These are phyloP conservation scores for Aphelenchoides avenae DNA, from an alignment of 1,140 invertebrate species.

Conservation along the genomic window DNA sequence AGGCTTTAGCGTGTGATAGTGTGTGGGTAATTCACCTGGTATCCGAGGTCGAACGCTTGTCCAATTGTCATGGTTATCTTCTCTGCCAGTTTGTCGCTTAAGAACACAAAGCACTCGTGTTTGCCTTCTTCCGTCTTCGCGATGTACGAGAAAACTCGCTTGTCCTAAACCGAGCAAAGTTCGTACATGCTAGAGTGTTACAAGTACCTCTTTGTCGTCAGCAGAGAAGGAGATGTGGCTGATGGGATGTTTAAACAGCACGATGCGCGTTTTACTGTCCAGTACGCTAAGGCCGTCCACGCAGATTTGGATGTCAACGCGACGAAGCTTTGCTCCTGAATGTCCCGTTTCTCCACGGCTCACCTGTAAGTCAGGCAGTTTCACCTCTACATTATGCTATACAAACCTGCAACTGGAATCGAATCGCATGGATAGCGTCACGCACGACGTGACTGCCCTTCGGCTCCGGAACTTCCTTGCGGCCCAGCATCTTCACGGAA, in stretches of 20 bases:
- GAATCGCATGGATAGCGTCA: slow-evolving; percentile 48
- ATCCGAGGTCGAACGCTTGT: slow-evolving; percentile 53
- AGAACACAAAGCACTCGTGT: slow-evolving; percentile 49
- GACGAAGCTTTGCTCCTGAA: slow-evolving; percentile 47
- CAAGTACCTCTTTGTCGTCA: slow-evolving; percentile 49
- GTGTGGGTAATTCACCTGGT: slow-evolving; percentile 36
- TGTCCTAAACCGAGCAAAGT: slow-evolving; percentile 32
- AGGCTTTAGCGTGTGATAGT: too few species aligned
- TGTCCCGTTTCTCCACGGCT: slow-evolving; percentile 36
- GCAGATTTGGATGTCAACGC: slow-evolving; percentile 51
- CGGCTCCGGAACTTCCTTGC: slow-evolving; percentile 41
- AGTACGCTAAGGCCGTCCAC: slow-evolving; percentile 39
- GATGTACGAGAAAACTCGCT: slow-evolving; percentile 53
- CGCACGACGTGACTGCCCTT: slow-evolving; percentile 44
- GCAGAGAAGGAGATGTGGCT: slow-evolving; percentile 52
- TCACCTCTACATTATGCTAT: too few species aligned
- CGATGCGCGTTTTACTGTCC: slow-evolving; percentile 39
- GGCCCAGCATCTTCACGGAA: slow-evolving; percentile 44
- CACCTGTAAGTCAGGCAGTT: slow-evolving; percentile 44
- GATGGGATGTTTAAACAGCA: slow-evolving; percentile 42
- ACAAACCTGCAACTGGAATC: too few species aligned
- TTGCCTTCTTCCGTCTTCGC: slow-evolving; percentile 39
- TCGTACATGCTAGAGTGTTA: neutral
- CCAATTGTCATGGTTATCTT: slow-evolving; percentile 54
- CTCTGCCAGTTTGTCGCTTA: slow-evolving; percentile 55